These are phyloP conservation scores for Anser cygnoides DNA, from an alignment of 2,113 vertebrate genomes.

Conservation along the genomic window DNA sequence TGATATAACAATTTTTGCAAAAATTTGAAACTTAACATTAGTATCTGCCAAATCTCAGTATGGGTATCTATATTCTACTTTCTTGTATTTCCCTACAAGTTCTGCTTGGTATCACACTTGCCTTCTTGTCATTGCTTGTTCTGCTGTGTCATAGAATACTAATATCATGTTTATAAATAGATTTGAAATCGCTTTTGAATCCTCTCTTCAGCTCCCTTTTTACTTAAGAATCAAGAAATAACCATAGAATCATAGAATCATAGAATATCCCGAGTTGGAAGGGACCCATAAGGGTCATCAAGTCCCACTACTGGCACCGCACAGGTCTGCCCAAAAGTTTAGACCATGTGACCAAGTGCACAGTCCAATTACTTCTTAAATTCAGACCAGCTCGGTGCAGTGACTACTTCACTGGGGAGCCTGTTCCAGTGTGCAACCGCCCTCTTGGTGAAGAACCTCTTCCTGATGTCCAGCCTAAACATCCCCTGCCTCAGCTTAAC, in stretches of 20 bases:
- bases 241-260: not conserved
- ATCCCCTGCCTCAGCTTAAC: no score
- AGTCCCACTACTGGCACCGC: no score
- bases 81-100: not conserved
- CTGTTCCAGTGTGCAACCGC: no score
- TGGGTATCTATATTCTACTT: not conserved
- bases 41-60: not conserved
- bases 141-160: not conserved
- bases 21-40: not conserved
- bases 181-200: constrained; percentile 20
- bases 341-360: no score
- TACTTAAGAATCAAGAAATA: not conserved
- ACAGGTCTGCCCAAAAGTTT: no score
- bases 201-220: not conserved
- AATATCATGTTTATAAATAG: not conserved
- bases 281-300: no score
- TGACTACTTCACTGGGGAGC: no score
- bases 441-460: no score
- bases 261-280: not conserved
- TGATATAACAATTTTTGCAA: not conserved
- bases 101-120: not conserved
- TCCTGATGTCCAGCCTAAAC: no score
- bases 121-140: not conserved
- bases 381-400: no score
- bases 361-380: no score